These are phyloP conservation scores for Elaeidobius kamerunicus DNA, from an alignment of 2,888 invertebrate genomes.

Conservation along the genomic window DNA sequence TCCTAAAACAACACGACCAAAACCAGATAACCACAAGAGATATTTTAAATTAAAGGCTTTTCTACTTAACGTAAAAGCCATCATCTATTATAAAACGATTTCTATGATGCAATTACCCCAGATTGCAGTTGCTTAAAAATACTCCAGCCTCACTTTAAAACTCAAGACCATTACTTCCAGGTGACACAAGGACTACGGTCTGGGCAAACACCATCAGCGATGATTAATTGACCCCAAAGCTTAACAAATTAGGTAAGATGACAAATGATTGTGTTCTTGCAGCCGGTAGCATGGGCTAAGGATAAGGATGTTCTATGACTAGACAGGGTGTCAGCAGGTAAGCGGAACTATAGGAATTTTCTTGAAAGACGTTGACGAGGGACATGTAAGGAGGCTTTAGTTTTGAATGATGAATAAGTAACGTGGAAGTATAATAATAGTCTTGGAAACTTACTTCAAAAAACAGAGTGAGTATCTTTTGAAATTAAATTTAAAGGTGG, in stretches of 20 bases:
- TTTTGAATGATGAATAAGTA: no score
- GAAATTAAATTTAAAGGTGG: no score
- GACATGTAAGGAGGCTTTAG: no score
- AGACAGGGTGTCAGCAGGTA: slow-evolving; percentile 10
- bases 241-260: slow-evolving; percentile 30
- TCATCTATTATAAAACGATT: no score
- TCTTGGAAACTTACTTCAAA: no score
- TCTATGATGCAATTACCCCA: no score
- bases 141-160: slow-evolving; percentile 7
- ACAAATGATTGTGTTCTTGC: slow-evolving; percentile 28
- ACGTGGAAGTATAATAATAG: no score
- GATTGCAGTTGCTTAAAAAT: slow-evolving; percentile 12
- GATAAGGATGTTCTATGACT: slow-evolving; percentile 15
- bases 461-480: no score
- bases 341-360: slow-evolving; percentile 1
- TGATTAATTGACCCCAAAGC: slow-evolving; percentile 27
- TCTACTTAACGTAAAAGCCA: no score
- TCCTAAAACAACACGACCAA: no score
- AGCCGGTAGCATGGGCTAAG: slow-evolving; percentile 9
- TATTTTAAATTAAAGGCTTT: no score
- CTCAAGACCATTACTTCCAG: slow-evolving; percentile 20
- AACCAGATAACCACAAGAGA: no score
- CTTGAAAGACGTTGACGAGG: slow-evolving; percentile 10
- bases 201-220: slow-evolving; percentile 26
- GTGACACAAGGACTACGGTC: slow-evolving; percentile 24